A percentile compares a stretch with the other conserved stretches of the same genome.
Conservation (phyloP, 2,888 invertebrate genomes). For the Eumerus sabulonum region DNA sequence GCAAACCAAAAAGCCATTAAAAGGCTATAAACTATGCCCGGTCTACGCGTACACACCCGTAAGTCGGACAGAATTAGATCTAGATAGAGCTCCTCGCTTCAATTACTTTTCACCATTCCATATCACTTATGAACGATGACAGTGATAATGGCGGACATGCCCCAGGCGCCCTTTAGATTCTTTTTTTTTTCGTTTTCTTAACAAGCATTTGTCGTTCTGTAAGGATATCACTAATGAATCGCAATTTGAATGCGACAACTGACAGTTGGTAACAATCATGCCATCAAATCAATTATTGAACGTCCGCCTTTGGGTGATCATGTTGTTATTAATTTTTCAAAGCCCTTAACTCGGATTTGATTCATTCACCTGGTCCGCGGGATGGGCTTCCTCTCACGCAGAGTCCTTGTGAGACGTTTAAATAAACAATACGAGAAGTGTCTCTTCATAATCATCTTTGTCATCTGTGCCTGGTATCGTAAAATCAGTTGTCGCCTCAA, state of each 20-base stretch:
- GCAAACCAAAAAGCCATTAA: too few relatives aligned
- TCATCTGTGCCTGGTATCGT: slow-evolving; percentile 21
- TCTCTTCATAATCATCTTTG: slow-evolving; percentile 37
- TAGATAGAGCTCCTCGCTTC: neutral
- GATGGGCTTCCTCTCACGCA: slow-evolving; percentile 18
- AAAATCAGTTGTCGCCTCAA: slow-evolving; percentile 46
- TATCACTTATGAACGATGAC: slow-evolving; percentile 19
- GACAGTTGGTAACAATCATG: neutral
- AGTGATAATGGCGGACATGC: too few relatives aligned
- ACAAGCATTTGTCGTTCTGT: too few relatives aligned
- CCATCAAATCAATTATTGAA: slow-evolving; percentile 29
- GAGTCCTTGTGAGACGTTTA: slow-evolving; percentile 40
- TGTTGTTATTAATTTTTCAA: neutral
- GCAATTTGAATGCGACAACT: too few relatives aligned
- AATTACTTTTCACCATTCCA: slow-evolving; percentile 23
- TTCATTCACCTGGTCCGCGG: slow-evolving; percentile 35
- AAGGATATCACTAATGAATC: too few relatives aligned
- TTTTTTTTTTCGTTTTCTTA: too few relatives aligned
- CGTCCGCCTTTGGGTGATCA: slow-evolving; percentile 3
- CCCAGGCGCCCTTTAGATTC: too few relatives aligned
- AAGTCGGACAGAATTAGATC: too few relatives aligned
- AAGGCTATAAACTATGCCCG: too few relatives aligned
- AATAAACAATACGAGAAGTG: slow-evolving; percentile 44
- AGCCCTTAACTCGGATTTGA: slow-evolving; percentile 45
- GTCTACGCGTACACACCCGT: neutral